Evolutionary conservation across 2,113 vertebrate species (phyloP).

Genomic region (Girardinichthys multiradiatus): DNA sequence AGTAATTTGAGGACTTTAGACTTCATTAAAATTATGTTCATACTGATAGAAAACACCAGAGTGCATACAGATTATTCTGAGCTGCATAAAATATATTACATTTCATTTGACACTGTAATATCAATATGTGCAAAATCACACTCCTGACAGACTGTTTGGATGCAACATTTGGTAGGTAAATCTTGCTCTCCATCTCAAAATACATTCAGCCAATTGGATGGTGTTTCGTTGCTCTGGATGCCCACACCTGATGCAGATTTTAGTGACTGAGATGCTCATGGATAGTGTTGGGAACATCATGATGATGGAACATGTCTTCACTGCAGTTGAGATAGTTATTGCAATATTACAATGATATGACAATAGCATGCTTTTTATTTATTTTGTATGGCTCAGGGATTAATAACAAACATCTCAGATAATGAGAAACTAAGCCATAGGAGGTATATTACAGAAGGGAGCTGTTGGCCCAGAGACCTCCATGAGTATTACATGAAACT

Average conservation of each 20-base stretch:
- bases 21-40: constrained; percentile 13
- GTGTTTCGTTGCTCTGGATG: background rate
- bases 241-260: background rate
- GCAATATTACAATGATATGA: background rate
- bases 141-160: background rate
- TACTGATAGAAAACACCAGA: background rate
- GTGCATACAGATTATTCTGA: too few species aligned
- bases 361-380: background rate
- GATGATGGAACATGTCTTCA: background rate
- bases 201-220: background rate
- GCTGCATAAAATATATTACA: background rate
- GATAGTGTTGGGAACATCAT: background rate
- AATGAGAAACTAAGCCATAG: constrained; percentile 12
- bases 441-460: constrained; percentile 14
- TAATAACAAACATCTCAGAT: constrained; percentile 19
- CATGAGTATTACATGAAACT: constrained; percentile 52
- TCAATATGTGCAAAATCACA: background rate
- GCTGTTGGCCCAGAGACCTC: background rate
- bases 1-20: constrained; percentile 12
- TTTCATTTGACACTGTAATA: background rate
- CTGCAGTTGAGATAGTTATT: background rate
- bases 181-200: background rate
- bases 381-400: background rate
- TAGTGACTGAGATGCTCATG: background rate
- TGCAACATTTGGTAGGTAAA: background rate